Evolutionary conservation across 2,113 vertebrate genomes (phyloP).

Genomic region (Falco punctatus): DNA sequence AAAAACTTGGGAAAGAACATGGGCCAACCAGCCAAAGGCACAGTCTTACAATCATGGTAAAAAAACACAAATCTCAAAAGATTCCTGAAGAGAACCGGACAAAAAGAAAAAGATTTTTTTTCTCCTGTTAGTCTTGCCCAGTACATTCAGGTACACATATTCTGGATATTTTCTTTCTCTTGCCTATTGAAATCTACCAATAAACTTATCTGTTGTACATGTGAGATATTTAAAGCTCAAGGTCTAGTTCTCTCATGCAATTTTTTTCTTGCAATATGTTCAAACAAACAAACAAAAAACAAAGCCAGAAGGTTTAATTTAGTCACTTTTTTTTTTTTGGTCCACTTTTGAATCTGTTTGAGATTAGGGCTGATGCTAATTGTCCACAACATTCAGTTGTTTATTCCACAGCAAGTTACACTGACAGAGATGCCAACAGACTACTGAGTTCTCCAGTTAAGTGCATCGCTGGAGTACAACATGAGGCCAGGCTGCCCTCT

Average conservation of each 20-base stretch:
- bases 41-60: neutral
- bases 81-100: neutral
- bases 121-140: neutral
- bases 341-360: neutral
- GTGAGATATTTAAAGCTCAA: neutral
- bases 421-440: neutral
- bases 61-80: neutral
- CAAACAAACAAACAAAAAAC: neutral
- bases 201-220: neutral
- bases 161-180: neutral
- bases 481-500: constrained; percentile 47
- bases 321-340: neutral
- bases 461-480: neutral
- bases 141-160: neutral
- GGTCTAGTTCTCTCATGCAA: neutral
- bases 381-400: neutral
- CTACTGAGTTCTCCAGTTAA: neutral
- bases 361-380: neutral
- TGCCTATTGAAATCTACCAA: neutral
- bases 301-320: neutral
- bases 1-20: neutral
- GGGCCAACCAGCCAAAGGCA: neutral
- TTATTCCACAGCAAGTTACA: neutral
- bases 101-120: neutral
- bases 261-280: neutral